Conservation (phyloP, 2,888 invertebrate species). For the Trimorus sp. region DNA sequence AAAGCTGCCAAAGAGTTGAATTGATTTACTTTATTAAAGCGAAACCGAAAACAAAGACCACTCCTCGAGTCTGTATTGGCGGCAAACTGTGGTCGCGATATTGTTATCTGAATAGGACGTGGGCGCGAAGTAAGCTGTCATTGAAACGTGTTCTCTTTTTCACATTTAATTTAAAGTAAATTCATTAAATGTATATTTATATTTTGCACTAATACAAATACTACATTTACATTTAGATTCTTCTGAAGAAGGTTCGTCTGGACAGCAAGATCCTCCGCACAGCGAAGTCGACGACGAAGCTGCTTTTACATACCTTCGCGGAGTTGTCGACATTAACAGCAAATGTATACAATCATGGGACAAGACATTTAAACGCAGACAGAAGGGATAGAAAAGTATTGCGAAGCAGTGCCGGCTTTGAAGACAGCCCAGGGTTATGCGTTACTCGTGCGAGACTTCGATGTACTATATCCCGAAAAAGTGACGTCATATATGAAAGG, state of each 20-base stretch:
- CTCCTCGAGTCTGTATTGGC: neutral
- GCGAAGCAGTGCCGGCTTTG: neutral
- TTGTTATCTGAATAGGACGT: neutral
- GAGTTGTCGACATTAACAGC: neutral
- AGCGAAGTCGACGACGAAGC: no score
- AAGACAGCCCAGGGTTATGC: neutral
- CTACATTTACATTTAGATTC: no score
- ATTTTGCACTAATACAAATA: no score
- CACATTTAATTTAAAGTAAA: no score
- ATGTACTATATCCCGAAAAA: neutral
- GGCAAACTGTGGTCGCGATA: slow-evolving; percentile 15
- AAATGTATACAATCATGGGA: neutral
- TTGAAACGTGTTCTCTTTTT: neutral
- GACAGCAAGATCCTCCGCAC: no score
- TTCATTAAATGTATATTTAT: no score
- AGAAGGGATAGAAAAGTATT: slow-evolving; percentile 13
- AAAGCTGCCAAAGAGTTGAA: slow-evolving; percentile 8
- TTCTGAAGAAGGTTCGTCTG: no score
- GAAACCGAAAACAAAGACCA: neutral
- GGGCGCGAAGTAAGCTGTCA: no score
- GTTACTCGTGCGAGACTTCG: slow-evolving; percentile 2
- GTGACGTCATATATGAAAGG: neutral
- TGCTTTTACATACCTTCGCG: no score
- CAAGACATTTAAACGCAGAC: neutral
- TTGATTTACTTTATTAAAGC: slow-evolving; percentile 5